These are phyloP conservation scores for Turritopsis dohrnii DNA, from an alignment of 30 jellyfish, hydroid and myxozoan species.

Conservation along the genomic window DNA sequence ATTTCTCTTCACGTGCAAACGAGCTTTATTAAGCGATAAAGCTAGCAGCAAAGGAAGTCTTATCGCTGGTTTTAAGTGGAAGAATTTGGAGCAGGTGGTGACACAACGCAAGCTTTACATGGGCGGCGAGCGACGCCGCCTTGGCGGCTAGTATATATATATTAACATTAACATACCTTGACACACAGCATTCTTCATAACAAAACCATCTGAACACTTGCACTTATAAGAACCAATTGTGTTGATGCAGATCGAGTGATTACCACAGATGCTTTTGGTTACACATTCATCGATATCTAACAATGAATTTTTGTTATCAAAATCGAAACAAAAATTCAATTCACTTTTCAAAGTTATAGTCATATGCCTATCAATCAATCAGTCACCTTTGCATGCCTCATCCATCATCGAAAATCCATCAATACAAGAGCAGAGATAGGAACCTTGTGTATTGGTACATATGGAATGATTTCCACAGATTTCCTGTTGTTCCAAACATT, in stretches of 20 bases:
- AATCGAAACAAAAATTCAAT: not conserved
- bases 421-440: not conserved
- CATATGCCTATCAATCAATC: not conserved
- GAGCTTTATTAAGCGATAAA: too few species aligned
- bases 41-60: too few species aligned
- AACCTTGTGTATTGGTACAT: conserved; percentile 7
- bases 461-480: conserved; percentile 4
- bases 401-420: not conserved
- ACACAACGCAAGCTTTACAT: too few species aligned
- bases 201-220: not conserved
- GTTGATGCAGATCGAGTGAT: not conserved
- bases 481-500: not conserved
- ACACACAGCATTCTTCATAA: not conserved
- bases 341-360: not conserved
- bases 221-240: not conserved
- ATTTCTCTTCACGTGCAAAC: too few species aligned
- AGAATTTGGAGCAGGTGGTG: too few species aligned
- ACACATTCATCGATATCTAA: not conserved
- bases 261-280: not conserved
- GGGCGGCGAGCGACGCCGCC: too few species aligned
- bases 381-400: not conserved
- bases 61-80: too few species aligned
- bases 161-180: not conserved
- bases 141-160: too few species aligned
- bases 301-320: not conserved